Percentiles rank a stretch among this genome's conserved stretches.
Evolutionary conservation across 2,113 vertebrate genomes (phyloP).

Genomic region (Rhineura floridana): DNA sequence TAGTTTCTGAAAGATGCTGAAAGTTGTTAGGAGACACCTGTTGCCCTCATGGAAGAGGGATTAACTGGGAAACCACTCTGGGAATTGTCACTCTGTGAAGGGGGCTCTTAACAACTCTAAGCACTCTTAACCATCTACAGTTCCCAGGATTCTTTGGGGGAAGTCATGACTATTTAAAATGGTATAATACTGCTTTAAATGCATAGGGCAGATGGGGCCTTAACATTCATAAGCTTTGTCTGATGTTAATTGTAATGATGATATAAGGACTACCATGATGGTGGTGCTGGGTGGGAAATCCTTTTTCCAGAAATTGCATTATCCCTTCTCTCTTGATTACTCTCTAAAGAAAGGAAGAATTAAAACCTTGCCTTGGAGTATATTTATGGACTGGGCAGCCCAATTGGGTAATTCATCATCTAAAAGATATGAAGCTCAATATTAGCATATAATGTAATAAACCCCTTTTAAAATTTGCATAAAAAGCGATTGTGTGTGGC

Average conservation of each 20-base stretch:
- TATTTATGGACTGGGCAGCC: conserved; percentile 23
- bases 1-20: too few species aligned
- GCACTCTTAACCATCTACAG: too few species aligned
- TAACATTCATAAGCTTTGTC: neutral
- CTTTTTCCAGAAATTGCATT: conserved; percentile 15
- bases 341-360: conserved; percentile 1
- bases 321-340: neutral
- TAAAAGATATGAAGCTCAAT: conserved; percentile 48
- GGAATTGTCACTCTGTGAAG: too few species aligned
- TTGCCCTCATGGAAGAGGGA: too few species aligned
- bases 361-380: neutral
- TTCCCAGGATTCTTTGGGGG: too few species aligned
- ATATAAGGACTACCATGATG: neutral
- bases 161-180: too few species aligned
- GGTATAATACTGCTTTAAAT: too few species aligned
- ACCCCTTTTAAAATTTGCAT: conserved; percentile 41
- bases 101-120: too few species aligned
- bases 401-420: conserved; percentile 41
- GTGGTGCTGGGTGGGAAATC: neutral
- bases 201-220: too few species aligned
- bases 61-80: too few species aligned
- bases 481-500: conserved; percentile 33
- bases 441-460: conserved; percentile 39
- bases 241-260: neutral
- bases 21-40: too few species aligned